These are phyloP conservation scores for Melieria crassipennis DNA, from an alignment of 2,888 invertebrate genomes.

Conservation along the genomic window DNA sequence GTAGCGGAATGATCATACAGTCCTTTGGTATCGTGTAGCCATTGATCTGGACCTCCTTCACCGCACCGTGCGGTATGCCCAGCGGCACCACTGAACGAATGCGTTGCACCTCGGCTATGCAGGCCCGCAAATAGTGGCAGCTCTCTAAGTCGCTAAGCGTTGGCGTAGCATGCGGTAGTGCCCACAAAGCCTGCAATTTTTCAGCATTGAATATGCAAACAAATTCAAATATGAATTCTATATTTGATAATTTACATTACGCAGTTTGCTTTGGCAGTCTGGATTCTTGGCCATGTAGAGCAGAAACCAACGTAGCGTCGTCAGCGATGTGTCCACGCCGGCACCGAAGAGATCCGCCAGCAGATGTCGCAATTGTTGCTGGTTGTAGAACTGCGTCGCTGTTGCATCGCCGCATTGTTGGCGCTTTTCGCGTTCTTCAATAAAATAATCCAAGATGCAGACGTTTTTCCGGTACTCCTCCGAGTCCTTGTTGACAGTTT, in stretches of 20 bases:
- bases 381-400: constrained; percentile 68
- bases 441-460: constrained; percentile 73
- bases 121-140: constrained; percentile 68
- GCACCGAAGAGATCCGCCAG: constrained; percentile 87
- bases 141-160: constrained; percentile 55
- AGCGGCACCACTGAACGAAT: constrained; percentile 82
- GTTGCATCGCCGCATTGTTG: constrained; percentile 33
- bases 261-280: constrained; percentile 69
- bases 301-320: constrained; percentile 83
- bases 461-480: constrained; percentile 47
- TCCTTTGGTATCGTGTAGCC: constrained; percentile 76
- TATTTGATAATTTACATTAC: too few relatives aligned
- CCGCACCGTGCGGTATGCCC: constrained; percentile 85
- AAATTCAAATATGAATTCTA: neutral
- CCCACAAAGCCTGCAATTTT: constrained; percentile 40
- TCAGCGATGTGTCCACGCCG: constrained; percentile 84
- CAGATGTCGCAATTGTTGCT: constrained; percentile 77
- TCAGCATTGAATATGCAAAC: neutral
- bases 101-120: constrained; percentile 81
- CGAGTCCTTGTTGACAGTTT: constrained; percentile 50
- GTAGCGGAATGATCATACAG: constrained; percentile 80
- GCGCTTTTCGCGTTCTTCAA: constrained; percentile 70
- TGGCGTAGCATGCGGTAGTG: constrained; percentile 26
- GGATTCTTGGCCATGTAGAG: constrained; percentile 79
- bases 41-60: constrained; percentile 67